Percentiles rank a stretch among this genome's conserved stretches.
Conservation (phyloP, 2,113 vertebrate genomes). For the Planiliza haematocheilus region DNA sequence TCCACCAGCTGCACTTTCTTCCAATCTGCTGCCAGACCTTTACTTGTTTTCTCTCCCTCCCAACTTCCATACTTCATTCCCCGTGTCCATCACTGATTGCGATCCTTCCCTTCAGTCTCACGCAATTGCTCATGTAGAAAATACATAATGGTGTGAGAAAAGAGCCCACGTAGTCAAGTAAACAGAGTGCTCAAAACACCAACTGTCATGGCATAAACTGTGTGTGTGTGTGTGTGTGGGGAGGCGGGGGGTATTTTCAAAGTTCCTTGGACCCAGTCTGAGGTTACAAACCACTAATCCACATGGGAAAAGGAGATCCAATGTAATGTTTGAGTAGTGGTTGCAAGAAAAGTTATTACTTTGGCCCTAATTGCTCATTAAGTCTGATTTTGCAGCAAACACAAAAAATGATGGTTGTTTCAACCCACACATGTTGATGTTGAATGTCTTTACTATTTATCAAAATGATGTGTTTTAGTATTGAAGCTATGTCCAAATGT, state of each 20-base stretch:
- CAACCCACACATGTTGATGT: neutral
- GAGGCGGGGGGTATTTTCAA: slow-evolving; percentile 2
- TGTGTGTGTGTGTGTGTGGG: too few species aligned
- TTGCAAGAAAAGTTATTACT: slow-evolving; percentile 33
- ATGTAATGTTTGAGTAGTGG: slow-evolving; percentile 7
- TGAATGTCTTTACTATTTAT: too few species aligned
- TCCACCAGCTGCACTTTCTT: slow-evolving; percentile 79
- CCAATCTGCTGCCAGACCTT: slow-evolving; percentile 72
- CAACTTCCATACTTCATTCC: slow-evolving; percentile 65
- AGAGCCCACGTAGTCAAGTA: slow-evolving; percentile 51
- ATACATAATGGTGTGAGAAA: slow-evolving; percentile 57
- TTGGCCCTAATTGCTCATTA: slow-evolving; percentile 28
- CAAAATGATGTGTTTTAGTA: too few species aligned
- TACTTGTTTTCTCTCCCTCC: slow-evolving; percentile 70
- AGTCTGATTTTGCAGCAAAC: slow-evolving; percentile 17
- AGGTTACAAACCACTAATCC: slow-evolving; percentile 41
- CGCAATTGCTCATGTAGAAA: slow-evolving; percentile 57
- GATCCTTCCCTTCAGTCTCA: slow-evolving; percentile 61
- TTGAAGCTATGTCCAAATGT: too few species aligned
- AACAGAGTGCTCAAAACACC: slow-evolving; percentile 47
- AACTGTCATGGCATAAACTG: slow-evolving; percentile 27
- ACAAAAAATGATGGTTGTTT: neutral
- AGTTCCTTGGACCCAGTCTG: slow-evolving; percentile 27
- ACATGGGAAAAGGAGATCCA: slow-evolving; percentile 24
- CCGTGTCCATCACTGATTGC: slow-evolving; percentile 57